Conservation (phyloP, 1,140 invertebrate genomes). For the Aphaenogaster ashmeadi region DNA sequence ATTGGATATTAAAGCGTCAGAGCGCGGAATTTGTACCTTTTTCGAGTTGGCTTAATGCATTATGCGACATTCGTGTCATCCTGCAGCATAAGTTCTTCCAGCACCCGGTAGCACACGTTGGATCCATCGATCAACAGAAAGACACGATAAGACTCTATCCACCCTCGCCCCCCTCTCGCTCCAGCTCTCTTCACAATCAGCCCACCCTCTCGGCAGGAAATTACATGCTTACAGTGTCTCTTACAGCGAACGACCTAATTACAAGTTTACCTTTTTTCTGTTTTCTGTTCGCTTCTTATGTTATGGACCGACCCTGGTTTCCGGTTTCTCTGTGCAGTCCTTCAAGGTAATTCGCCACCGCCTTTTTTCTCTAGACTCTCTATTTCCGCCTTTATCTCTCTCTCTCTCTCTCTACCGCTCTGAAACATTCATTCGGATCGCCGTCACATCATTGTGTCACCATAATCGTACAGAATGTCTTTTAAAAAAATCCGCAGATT, state of each 20-base stretch:
- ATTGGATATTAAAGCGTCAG: background rate
- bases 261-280: conserved; percentile 83
- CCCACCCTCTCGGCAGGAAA: background rate
- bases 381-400: conserved; percentile 52
- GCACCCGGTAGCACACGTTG: conserved; percentile 54
- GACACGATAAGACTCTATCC: conserved; percentile 49
- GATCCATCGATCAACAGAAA: conserved; percentile 58
- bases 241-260: conserved; percentile 80
- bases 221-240: conserved; percentile 65
- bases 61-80: conserved; percentile 28
- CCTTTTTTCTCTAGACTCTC: conserved; percentile 77
- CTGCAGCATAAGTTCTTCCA: conserved; percentile 50
- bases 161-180: background rate
- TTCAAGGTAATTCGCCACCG: conserved; percentile 84
- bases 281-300: conserved; percentile 85
- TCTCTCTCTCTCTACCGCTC: conserved; percentile 44
- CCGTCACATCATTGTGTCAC: conserved; percentile 36
- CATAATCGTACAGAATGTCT: background rate
- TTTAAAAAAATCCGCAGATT: background rate
- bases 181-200: conserved; percentile 1
- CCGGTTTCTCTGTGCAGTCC: conserved; percentile 85
- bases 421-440: conserved; percentile 39
- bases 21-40: background rate
- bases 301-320: conserved; percentile 84
- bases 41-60: background rate